A percentile compares a stretch with the other conserved stretches of the same genome.
These are phyloP conservation scores for Lasioglossum albipes DNA, from an alignment of 1,140 invertebrate species.

Conservation along the genomic window DNA sequence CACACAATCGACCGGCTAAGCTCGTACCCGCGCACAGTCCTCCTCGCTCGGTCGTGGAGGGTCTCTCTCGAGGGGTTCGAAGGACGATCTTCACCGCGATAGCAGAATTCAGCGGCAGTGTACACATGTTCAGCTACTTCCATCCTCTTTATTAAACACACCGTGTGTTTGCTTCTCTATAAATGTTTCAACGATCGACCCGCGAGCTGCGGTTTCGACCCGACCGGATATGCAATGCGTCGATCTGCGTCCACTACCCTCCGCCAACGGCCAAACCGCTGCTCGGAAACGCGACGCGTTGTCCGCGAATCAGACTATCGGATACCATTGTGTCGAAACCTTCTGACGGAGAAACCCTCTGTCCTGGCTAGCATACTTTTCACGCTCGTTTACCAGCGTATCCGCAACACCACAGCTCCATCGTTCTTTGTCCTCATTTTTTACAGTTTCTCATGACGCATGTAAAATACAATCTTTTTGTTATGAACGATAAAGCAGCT, in stretches of 20 bases:
- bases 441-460: too few relatives aligned
- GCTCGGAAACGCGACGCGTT: slow-evolving; percentile 3
- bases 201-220: slow-evolving; percentile 27
- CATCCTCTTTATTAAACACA: slow-evolving; percentile 56
- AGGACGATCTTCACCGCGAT: slow-evolving; percentile 51
- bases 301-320: neutral
- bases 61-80: slow-evolving; percentile 50
- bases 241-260: slow-evolving; percentile 12
- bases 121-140: slow-evolving; percentile 34
- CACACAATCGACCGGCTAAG: slow-evolving; percentile 5
- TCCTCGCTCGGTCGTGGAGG: slow-evolving; percentile 27
- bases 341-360: too few relatives aligned
- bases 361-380: too few relatives aligned
- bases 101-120: slow-evolving; percentile 7
- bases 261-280: neutral
- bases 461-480: too few relatives aligned
- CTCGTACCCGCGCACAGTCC: slow-evolving; percentile 4
- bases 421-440: too few relatives aligned
- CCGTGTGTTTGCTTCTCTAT: slow-evolving; percentile 50
- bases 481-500: too few relatives aligned
- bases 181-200: slow-evolving; percentile 52
- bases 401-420: too few relatives aligned
- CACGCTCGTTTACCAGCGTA: too few relatives aligned
- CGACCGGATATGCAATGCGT: slow-evolving; percentile 36
- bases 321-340: too few relatives aligned